phyloP scores from a whole-genome alignment of 2,888 invertebrate species.

The Rutpela maculata region DNA sequence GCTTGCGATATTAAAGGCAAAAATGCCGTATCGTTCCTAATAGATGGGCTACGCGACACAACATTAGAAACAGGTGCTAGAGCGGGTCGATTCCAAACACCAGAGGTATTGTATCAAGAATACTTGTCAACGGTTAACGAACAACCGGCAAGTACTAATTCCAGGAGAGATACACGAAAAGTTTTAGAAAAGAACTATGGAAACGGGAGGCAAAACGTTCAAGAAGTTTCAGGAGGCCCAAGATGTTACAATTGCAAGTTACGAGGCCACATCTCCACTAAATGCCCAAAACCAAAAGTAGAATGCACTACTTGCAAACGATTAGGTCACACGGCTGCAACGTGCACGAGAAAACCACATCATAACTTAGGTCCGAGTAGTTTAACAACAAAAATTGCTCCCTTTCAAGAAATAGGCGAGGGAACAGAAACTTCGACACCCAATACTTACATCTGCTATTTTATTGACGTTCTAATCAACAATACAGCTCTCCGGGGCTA shows the following conservation, averaged over 20 bases:
- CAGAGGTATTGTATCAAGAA: too few species aligned
- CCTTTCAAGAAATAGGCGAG: neutral
- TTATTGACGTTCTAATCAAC: neutral
- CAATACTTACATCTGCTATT: neutral
- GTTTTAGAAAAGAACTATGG: too few species aligned
- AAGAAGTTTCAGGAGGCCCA: neutral
- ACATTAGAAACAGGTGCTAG: too few species aligned
- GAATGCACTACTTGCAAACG: conserved; percentile 18
- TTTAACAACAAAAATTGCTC: neutral
- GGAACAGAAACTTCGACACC: neutral
- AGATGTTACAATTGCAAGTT: conserved; percentile 22
- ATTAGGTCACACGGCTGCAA: conserved; percentile 14
- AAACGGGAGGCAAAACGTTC: too few species aligned
- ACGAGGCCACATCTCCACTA: conserved; percentile 9
- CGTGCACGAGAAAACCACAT: neutral
- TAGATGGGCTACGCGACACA: too few species aligned
- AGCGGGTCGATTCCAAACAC: too few species aligned
- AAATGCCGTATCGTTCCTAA: too few species aligned
- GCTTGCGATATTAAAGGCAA: too few species aligned
- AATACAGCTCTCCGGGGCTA: neutral
- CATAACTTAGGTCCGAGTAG: neutral
- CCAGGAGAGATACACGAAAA: too few species aligned
- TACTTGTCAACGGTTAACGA: too few species aligned
- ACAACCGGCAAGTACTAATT: too few species aligned
- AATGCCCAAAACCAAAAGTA: conserved; percentile 12